These are phyloP conservation scores for Marmota flaviventris DNA, from an alignment of 2,113 vertebrate genomes.

Conservation along the genomic window DNA sequence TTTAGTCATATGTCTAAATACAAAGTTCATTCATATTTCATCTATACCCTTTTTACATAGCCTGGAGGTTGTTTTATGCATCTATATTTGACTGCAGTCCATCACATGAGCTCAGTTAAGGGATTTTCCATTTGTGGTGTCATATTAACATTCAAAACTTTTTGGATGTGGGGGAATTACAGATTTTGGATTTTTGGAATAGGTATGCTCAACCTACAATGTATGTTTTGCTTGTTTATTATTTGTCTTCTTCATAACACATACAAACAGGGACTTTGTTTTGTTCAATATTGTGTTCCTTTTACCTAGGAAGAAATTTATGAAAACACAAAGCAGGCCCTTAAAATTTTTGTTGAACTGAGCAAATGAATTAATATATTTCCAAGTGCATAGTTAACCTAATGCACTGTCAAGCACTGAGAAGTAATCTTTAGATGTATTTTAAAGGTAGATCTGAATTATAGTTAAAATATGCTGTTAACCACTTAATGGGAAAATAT, in stretches of 20 bases:
- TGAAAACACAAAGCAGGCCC: background rate
- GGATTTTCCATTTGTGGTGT: background rate
- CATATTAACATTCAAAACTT: background rate
- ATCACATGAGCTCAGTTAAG: background rate
- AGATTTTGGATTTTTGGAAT: background rate
- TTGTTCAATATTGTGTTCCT: background rate
- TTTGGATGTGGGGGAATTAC: background rate
- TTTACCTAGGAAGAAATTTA: background rate
- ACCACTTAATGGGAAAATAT: background rate
- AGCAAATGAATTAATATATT: background rate
- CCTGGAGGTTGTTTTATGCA: background rate
- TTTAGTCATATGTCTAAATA: background rate
- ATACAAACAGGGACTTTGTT: background rate
- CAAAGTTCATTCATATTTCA: background rate
- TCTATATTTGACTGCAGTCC: background rate
- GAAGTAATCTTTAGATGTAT: background rate
- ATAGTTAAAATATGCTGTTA: background rate
- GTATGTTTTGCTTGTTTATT: background rate
- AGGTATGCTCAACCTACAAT: background rate
- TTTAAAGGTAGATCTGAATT: slow-evolving; percentile 3
- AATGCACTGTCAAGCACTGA: background rate
- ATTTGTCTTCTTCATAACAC: background rate
- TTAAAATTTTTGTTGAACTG: background rate
- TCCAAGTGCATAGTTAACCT: background rate
- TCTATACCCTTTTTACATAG: background rate